Evolutionary conservation across 2,797 vertebrate species (phyloP).

Genomic region (Neosilurus mollespiculum): DNA sequence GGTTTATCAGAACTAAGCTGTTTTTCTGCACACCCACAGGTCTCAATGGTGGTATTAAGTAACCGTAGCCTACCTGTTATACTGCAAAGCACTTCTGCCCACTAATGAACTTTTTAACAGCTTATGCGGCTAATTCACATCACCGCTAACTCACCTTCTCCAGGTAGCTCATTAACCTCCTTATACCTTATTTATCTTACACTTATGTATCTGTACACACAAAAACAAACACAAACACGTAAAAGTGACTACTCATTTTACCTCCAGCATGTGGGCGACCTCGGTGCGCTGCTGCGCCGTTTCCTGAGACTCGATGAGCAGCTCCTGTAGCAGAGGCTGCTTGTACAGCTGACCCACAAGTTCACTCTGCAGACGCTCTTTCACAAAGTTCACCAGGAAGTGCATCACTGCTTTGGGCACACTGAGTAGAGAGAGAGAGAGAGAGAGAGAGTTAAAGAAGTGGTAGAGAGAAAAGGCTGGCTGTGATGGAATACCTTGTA

Average conservation of each 20-base stretch:
- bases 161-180: neutral
- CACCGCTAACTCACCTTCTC: neutral
- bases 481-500: too few relatives aligned
- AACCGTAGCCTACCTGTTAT: neutral
- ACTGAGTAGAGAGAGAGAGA: slow-evolving; percentile 57
- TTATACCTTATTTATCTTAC: neutral
- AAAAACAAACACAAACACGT: neutral
- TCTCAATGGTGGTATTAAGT: neutral
- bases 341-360: slow-evolving; percentile 83
- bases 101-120: neutral
- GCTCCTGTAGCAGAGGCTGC: slow-evolving; percentile 72
- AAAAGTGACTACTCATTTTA: slow-evolving; percentile 50
- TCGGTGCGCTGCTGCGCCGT: slow-evolving; percentile 79
- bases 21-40: neutral
- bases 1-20: neutral
- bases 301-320: slow-evolving; percentile 83
- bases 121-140: neutral
- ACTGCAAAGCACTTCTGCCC: neutral
- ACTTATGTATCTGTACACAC: neutral
- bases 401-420: slow-evolving; percentile 86
- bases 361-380: slow-evolving; percentile 85
- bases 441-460: too few relatives aligned
- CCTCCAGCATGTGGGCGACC: slow-evolving; percentile 81
- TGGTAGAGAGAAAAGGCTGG: too few relatives aligned
- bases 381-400: slow-evolving; percentile 83